phyloP scores from a whole-genome alignment of 2,888 invertebrate genomes.

The Ophonus ardosiacus region DNA sequence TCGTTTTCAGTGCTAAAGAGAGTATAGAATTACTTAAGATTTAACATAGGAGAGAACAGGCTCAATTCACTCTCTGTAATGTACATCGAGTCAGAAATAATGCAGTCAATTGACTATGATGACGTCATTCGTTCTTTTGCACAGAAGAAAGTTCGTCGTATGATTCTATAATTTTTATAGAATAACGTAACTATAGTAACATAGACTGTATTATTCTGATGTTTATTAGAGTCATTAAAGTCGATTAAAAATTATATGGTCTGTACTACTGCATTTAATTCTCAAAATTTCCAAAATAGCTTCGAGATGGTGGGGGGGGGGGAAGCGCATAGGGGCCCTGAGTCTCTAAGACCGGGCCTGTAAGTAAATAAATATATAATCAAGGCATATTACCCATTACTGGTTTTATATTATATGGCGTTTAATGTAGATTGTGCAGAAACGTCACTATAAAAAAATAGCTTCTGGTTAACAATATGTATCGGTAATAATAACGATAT shows the following conservation, averaged over 20 bases:
- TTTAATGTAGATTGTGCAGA: too few relatives aligned
- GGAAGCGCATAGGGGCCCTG: too few relatives aligned
- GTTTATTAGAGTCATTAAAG: slow-evolving; percentile 5
- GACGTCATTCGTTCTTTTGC: slow-evolving; percentile 47
- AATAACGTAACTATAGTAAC: slow-evolving; percentile 40
- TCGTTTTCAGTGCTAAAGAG: slow-evolving; percentile 33
- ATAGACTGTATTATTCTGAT: slow-evolving; percentile 16
- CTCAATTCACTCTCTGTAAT: slow-evolving; percentile 51
- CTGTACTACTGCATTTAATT: too few relatives aligned
- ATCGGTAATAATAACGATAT: too few relatives aligned
- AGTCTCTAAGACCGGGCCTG: too few relatives aligned
- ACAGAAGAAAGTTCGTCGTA: slow-evolving; percentile 29
- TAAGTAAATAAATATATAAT: too few relatives aligned
- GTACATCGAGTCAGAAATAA: slow-evolving; percentile 41
- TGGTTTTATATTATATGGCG: too few relatives aligned
- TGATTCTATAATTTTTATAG: slow-evolving; percentile 26
- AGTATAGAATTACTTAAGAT: slow-evolving; percentile 42
- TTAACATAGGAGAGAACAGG: slow-evolving; percentile 49
- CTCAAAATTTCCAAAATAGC: too few relatives aligned
- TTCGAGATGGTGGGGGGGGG: too few relatives aligned
- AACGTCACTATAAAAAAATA: too few relatives aligned
- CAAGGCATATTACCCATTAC: too few relatives aligned
- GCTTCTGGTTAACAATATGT: too few relatives aligned
- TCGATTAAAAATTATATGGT: background rate
- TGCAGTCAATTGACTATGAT: slow-evolving; percentile 51